phyloP scores from a whole-genome alignment of 2,888 invertebrate species.

The Cosmia pyralina region DNA sequence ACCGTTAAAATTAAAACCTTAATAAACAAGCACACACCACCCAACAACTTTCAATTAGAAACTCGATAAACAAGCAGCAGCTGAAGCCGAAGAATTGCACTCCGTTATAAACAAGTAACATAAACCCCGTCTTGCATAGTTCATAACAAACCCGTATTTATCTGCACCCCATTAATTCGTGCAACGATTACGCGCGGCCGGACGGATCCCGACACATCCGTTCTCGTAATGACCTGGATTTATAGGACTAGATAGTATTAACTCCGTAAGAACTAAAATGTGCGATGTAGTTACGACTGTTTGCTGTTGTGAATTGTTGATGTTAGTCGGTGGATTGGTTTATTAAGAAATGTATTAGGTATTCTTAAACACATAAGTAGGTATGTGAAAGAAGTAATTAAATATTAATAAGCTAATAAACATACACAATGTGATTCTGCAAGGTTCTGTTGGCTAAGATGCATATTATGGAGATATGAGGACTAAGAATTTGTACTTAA shows the following conservation, averaged over 20 bases:
- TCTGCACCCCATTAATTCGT: slow-evolving; percentile 59
- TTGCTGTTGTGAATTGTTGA: slow-evolving; percentile 5
- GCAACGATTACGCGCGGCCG: slow-evolving; percentile 54
- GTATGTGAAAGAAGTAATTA: no score
- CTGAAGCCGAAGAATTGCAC: slow-evolving; percentile 16
- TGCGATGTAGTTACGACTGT: slow-evolving; percentile 19
- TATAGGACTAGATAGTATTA: slow-evolving; percentile 65
- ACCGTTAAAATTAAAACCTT: neutral
- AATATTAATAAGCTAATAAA: no score
- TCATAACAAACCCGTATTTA: slow-evolving; percentile 50
- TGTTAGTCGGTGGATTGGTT: no score
- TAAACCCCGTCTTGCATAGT: slow-evolving; percentile 22
- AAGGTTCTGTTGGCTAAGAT: no score
- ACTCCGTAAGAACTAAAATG: slow-evolving; percentile 41
- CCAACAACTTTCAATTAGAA: slow-evolving; percentile 14
- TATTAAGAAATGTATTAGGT: no score
- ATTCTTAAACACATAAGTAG: no score
- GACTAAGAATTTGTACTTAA: no score
- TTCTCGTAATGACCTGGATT: slow-evolving; percentile 70
- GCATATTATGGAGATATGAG: no score
- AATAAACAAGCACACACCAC: neutral
- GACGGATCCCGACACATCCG: slow-evolving; percentile 58
- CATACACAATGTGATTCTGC: no score
- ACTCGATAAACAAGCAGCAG: neutral
- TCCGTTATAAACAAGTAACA: slow-evolving; percentile 13